phyloP scores from a whole-genome alignment of 2,888 invertebrate genomes.

The Seira ritae region DNA sequence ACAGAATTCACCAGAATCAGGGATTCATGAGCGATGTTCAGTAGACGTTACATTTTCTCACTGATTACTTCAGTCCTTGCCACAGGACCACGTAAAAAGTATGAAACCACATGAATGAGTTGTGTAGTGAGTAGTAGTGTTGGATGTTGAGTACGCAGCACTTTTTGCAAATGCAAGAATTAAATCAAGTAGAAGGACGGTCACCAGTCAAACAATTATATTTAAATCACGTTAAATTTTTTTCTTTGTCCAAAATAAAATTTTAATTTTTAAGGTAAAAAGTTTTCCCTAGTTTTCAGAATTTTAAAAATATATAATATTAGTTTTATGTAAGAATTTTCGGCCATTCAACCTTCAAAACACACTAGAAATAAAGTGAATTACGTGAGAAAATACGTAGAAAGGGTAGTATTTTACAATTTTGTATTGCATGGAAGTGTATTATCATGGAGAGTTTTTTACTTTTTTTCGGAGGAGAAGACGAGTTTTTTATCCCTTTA shows the following conservation, averaged over 20 bases:
- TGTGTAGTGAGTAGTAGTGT: no score
- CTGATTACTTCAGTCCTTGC: neutral
- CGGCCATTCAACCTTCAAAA: conserved; percentile 59
- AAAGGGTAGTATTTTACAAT: neutral
- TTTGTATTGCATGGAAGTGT: neutral
- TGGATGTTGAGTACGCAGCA: no score
- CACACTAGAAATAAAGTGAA: neutral
- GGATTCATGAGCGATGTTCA: no score
- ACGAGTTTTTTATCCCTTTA: neutral
- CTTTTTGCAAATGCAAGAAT: neutral
- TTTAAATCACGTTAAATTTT: neutral
- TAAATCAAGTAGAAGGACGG: neutral
- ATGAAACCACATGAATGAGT: neutral
- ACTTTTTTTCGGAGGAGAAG: neutral
- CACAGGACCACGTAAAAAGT: neutral
- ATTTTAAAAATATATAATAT: conserved; percentile 27
- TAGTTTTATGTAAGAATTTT: conserved; percentile 37
- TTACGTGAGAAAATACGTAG: neutral
- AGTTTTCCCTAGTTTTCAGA: conserved; percentile 3
- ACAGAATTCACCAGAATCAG: neutral
- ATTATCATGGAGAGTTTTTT: neutral
- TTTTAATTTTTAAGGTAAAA: neutral
- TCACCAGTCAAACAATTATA: neutral
- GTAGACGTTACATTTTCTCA: neutral
- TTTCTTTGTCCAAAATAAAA: conserved; percentile 7